These are phyloP conservation scores for Mimachlamys varia DNA, from an alignment of 2,888 invertebrate species.

Conservation along the genomic window DNA sequence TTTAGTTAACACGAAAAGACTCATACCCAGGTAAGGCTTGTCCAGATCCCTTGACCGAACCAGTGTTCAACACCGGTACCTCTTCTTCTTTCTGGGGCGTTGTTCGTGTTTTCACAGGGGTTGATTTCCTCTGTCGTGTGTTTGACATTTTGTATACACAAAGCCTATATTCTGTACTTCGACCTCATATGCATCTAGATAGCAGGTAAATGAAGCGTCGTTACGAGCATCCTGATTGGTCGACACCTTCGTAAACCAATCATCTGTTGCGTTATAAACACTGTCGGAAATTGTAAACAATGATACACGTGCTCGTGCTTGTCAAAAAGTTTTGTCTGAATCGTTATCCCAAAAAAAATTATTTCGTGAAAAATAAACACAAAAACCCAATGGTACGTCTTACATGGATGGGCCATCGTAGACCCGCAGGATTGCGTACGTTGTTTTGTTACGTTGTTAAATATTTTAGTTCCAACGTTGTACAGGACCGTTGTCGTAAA, in stretches of 20 bases:
- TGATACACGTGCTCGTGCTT: not conserved
- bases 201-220: not conserved
- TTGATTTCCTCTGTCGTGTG: not conserved
- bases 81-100: not conserved
- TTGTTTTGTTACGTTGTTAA: no score
- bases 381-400: no score
- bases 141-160: conserved; percentile 10
- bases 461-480: no score
- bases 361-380: no score
- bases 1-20: not conserved
- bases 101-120: not conserved
- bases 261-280: conserved; percentile 1
- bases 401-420: no score
- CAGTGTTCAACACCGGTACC: conserved; percentile 5
- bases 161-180: not conserved
- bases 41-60: conserved; percentile 3
- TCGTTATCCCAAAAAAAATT: no score
- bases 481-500: no score
- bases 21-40: not conserved
- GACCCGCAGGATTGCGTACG: no score
- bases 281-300: not conserved
- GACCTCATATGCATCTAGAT: not conserved
- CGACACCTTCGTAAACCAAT: not conserved
- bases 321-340: not conserved
- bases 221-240: not conserved